Base-by-base conservation (phyloP, 1,140 invertebrate species). In the Laodelphax striatellus region DNA sequence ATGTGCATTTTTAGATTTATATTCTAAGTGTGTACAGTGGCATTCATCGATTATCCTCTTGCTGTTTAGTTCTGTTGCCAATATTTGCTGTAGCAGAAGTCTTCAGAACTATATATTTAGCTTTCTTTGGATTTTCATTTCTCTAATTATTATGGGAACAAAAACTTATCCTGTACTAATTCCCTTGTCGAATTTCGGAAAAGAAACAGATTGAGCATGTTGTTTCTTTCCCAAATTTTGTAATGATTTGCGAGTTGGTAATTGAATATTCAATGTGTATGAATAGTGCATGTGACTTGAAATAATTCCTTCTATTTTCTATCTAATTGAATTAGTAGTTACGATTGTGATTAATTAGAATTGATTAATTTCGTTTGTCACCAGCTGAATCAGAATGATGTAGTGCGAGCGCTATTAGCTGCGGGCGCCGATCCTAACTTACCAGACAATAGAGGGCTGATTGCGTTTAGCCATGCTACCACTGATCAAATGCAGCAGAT, bases 351-450 rank as follows among this genome's bases (percentile, higher is more conserved):
- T 24, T 8, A 13, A 16, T 54, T n/a, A 1, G 1, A 24, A 24
- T n/a, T n/a, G n/a, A n/a, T n/a, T n/a, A n/a, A n/a, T n/a, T 41
- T 43, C 16, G 22, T 63, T 65, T 19, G 21, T 50, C 21, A 19
- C 6, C 66, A 83, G 80, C 68, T 74, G 16, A 81, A 80, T 64
- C 77, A 74, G 65, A 68, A 71, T 13, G 82, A 85, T 66, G 77
- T 83, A 52, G 79, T 85, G 13, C 65, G 82, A 60, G 77, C 79
- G 14, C 67, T 85, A 24, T 67, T 85, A 38, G 77, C 77, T 22
- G 76, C 75, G 55, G 82, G 82, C 22, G 80, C 81, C 42, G 78
- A 84, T 70, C 80, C 82, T 24, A 74, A 77, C 22, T 65, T 82
- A 31, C 75, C 77, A 58, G 81, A 83, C 70, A 70, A 68, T 41